Evolutionary conservation across 2,797 vertebrate species (phyloP), one percentile per base, ranked within the genome.

Genomic region (Clarias fuscus): DNA sequence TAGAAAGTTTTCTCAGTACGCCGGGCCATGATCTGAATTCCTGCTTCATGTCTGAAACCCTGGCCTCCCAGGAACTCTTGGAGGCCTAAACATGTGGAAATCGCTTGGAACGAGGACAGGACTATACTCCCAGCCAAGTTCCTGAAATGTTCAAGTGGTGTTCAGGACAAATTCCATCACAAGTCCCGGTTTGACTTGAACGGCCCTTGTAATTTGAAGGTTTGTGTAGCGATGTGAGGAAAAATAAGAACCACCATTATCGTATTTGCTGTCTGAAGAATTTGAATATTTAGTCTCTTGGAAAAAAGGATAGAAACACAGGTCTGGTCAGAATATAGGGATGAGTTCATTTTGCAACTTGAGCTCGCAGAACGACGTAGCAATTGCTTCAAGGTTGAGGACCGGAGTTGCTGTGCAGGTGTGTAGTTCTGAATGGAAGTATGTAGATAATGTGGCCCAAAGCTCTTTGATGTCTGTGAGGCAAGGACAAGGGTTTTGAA

Each of bases 381-480:
- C 24, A 43, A 7, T 81, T 0, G 7, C 14, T 17, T 4, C 0
- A 30, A 81, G 78, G 61, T 81, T 65, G 27, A 65, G 65, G 40
- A 48, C 14, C 61, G 27, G 22, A 65, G 61, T 18, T 65, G 78
- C 4, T 7, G 1, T 20, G 78, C 78, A 81, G 61, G 78, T 81
- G 78, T 81, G 40, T 48, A 65, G 24, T n/a, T 48, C 24, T 65
- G 37, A 65, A 18, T 40, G 37, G 65, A n/a, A 65, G 61, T 81
- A 81, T 81, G 73, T 48, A 75, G 33, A 84, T 65, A 59, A 73
- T 40, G 82, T 72, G 65, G 68, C 58, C 58, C 68, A 79, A 37
- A 79, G 48, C 43, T 58, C 68, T 72, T 43, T 67, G 77, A 85
- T 59, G 58, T 58, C 43, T 20, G 14, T 75, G 24, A 61, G 65